Evolutionary conservation across 2,113 vertebrate species (phyloP).

Genomic region (Ctenomys sociabilis): DNA sequence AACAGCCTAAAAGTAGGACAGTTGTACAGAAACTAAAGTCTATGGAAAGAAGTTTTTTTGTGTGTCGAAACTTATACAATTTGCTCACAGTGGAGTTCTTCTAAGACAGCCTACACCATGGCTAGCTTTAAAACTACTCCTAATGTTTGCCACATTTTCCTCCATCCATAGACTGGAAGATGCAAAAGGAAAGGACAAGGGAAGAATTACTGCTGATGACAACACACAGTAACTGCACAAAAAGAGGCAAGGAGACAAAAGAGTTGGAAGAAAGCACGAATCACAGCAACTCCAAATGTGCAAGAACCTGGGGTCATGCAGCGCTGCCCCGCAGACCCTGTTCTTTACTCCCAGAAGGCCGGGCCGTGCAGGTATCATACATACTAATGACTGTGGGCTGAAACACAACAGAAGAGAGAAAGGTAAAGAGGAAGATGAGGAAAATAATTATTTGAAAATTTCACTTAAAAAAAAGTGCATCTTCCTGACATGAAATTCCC

Average conservation of each 20-base stretch:
- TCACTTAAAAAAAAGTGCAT: not conserved
- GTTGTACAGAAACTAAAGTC: not conserved
- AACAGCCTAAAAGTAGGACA: not conserved
- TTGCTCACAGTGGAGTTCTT: not conserved
- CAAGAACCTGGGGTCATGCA: not conserved
- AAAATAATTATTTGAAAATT: not conserved
- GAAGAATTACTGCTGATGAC: not conserved
- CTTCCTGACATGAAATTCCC: not conserved
- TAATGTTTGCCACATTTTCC: not conserved
- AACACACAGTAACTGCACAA: not conserved
- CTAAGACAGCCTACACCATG: not conserved
- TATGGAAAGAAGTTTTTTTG: not conserved
- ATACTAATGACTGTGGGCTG: not conserved
- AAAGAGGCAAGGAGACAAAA: not conserved
- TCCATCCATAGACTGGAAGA: not conserved
- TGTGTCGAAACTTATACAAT: not conserved
- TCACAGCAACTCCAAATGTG: not conserved
- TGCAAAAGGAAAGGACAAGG: not conserved
- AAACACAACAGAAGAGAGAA: not conserved
- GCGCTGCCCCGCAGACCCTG: not conserved
- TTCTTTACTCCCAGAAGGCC: not conserved
- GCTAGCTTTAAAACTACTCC: slow-evolving; percentile 28
- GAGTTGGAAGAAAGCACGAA: not conserved
- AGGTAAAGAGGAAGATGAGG: not conserved
- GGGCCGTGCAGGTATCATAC: too few relatives aligned